Conservation (phyloP, 2,888 invertebrate species). For the Ormyrus nitidulus region DNA sequence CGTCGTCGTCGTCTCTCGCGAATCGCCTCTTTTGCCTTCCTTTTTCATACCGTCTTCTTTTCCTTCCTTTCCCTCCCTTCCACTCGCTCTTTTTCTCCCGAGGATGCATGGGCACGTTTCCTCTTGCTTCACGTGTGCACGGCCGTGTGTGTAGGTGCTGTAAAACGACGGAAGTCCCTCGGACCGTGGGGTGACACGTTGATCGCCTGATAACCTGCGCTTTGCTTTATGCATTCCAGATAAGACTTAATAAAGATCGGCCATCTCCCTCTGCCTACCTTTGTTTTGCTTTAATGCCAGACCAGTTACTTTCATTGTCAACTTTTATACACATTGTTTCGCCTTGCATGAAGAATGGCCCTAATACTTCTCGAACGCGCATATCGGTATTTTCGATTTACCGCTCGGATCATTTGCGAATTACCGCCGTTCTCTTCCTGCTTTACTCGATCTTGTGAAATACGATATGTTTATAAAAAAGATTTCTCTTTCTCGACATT, state of each 20-base stretch:
- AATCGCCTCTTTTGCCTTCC: neutral
- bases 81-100: neutral
- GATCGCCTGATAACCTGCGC: slow-evolving; percentile 43
- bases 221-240: slow-evolving; percentile 39
- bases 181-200: slow-evolving; percentile 29
- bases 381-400: slow-evolving; percentile 9
- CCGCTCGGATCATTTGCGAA: slow-evolving; percentile 1
- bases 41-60: neutral
- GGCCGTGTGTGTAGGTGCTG: neutral
- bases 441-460: no score
- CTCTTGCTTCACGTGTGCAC: no score
- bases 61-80: neutral
- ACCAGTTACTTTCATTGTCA: slow-evolving; percentile 14
- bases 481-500: no score
- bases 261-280: neutral
- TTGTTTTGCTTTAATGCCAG: neutral
- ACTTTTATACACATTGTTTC: no score
- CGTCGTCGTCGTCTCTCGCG: slow-evolving; percentile 9
- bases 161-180: slow-evolving; percentile 37
- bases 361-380: no score
- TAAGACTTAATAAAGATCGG: slow-evolving; percentile 43
- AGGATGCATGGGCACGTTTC: neutral
- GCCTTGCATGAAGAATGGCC: no score
- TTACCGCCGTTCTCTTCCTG: no score
- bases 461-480: no score